Evolutionary conservation across 2,113 vertebrate genomes (phyloP).

Genomic region (Ophthalmotilapia sp.): DNA sequence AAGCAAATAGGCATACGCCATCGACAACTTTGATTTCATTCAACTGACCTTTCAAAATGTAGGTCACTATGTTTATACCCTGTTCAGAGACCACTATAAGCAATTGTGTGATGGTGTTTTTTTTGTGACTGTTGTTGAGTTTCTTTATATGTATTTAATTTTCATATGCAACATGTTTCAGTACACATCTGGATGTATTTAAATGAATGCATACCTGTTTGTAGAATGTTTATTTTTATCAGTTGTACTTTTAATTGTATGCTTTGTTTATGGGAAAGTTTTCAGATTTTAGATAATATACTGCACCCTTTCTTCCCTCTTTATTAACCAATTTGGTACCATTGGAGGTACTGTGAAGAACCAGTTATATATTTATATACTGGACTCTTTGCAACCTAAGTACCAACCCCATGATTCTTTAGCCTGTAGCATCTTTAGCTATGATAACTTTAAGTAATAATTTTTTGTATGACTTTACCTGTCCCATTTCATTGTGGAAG

Average conservation of each 20-base stretch:
- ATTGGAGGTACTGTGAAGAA: neutral
- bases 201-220: neutral
- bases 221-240: neutral
- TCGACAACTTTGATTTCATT: neutral
- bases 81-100: neutral
- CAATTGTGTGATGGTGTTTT: neutral
- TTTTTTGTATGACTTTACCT: fast-evolving
- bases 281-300: neutral
- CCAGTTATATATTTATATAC: neutral
- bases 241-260: fast-evolving
- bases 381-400: neutral
- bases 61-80: neutral
- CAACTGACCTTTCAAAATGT: neutral
- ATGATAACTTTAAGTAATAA: neutral
- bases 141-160: neutral
- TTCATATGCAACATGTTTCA: neutral
- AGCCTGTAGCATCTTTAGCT: neutral
- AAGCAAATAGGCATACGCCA: neutral
- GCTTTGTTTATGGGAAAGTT: neutral
- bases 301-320: neutral
- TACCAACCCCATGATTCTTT: neutral
- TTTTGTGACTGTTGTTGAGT: neutral
- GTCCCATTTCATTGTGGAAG: neutral
- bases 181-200: neutral
- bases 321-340: neutral